Conservation (phyloP, 2,888 invertebrate genomes). For the Aricia artaxerxes region DNA sequence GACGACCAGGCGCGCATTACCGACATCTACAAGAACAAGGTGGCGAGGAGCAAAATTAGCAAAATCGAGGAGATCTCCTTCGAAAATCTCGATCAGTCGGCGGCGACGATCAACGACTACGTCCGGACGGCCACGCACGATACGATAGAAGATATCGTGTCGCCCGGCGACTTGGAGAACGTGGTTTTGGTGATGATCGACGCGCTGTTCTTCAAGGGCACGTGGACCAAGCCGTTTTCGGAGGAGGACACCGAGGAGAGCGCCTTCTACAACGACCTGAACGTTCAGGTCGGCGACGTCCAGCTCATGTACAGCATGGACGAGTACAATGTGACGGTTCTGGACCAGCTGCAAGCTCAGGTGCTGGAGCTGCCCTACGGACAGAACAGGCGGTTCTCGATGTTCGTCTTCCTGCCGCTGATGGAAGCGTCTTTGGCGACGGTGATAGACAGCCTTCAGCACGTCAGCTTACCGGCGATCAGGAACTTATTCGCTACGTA, state of each 20-base stretch:
- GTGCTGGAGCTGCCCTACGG: conserved; percentile 67
- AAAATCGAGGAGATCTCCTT: conserved; percentile 53
- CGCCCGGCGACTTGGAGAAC: conserved; percentile 53
- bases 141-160: conserved; percentile 57
- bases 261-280: conserved; percentile 57
- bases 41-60: conserved; percentile 49
- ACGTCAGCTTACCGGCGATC: conserved; percentile 67
- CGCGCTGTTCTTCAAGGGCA: conserved; percentile 64
- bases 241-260: conserved; percentile 53
- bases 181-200: conserved; percentile 56
- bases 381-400: conserved; percentile 70
- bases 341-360: conserved; percentile 51
- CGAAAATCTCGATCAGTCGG: conserved; percentile 48
- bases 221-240: conserved; percentile 57
- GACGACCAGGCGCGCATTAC: conserved; percentile 51
- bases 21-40: conserved; percentile 46
- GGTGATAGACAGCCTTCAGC: conserved; percentile 73
- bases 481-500: conserved; percentile 61
- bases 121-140: conserved; percentile 49
- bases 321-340: conserved; percentile 47
- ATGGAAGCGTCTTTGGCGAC: conserved; percentile 59
- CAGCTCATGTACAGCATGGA: conserved; percentile 57
- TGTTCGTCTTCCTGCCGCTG: conserved; percentile 83
- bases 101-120: conserved; percentile 54
- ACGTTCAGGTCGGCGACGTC: conserved; percentile 56